Evolutionary conservation across 2,888 invertebrate species (phyloP).

Genomic region (Dynastes grantii): DNA sequence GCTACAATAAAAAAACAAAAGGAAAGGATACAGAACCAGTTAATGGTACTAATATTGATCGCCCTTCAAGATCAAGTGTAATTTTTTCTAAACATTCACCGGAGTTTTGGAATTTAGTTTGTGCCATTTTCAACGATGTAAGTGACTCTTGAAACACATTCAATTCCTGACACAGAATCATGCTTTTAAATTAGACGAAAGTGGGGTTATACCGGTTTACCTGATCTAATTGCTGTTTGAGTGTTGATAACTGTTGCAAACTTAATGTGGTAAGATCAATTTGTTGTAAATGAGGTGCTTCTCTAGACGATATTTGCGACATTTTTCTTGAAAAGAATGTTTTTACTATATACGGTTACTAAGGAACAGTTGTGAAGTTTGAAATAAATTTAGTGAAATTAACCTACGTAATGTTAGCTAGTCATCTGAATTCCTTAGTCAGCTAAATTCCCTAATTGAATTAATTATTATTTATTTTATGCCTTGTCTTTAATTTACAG

Average conservation of each 20-base stretch:
- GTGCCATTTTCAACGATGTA: slow-evolving; percentile 90
- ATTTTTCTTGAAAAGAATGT: slow-evolving; percentile 66
- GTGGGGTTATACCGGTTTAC: slow-evolving; percentile 68
- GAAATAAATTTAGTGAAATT: too few relatives aligned
- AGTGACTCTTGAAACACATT: slow-evolving; percentile 92
- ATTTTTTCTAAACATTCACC: slow-evolving; percentile 88
- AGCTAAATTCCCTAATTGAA: too few relatives aligned
- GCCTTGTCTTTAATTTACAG: too few relatives aligned
- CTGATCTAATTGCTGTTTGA: slow-evolving; percentile 92
- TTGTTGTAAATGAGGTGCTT: slow-evolving; percentile 81
- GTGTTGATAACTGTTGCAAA: slow-evolving; percentile 85
- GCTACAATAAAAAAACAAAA: slow-evolving; percentile 28
- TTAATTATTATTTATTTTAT: too few relatives aligned
- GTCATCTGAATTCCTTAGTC: too few relatives aligned
- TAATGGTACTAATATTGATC: slow-evolving; percentile 92
- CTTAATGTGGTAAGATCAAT: slow-evolving; percentile 87
- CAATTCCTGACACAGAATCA: slow-evolving; percentile 79
- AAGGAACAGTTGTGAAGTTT: too few relatives aligned
- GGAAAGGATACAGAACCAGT: slow-evolving; percentile 86
- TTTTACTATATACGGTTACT: slow-evolving; percentile 36
- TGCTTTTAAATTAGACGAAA: slow-evolving; percentile 48
- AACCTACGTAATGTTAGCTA: too few relatives aligned
- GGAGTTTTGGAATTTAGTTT: slow-evolving; percentile 91
- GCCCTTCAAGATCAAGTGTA: slow-evolving; percentile 83
- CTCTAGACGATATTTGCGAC: slow-evolving; percentile 76